Evolutionary conservation across 2,888 invertebrate species (phyloP).

Genomic region (Periphyllus acericola): DNA sequence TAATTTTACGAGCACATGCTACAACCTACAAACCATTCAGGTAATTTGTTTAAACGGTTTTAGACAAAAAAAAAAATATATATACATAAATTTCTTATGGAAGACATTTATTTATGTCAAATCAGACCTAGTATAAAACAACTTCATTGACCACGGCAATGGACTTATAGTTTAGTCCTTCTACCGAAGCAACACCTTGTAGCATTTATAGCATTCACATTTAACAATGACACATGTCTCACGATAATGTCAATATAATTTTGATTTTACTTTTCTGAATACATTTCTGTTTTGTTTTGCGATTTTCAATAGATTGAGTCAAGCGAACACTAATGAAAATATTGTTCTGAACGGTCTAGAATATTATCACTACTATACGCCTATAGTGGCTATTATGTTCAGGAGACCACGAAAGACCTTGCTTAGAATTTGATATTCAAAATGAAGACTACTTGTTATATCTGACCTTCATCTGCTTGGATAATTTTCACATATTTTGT

Average conservation of each 20-base stretch:
- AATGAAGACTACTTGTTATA: neutral
- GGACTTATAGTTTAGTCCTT: conserved; percentile 5
- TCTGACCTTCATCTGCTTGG: neutral
- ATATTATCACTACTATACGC: conserved; percentile 72
- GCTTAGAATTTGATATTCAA: conserved; percentile 63
- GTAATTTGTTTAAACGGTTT: no score
- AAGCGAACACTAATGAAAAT: conserved; percentile 75
- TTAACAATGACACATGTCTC: conserved; percentile 76
- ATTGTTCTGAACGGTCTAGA: conserved; percentile 75
- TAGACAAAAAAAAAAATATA: no score
- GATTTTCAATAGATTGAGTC: conserved; percentile 72
- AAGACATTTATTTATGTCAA: no score
- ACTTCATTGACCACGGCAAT: neutral
- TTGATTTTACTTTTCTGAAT: neutral
- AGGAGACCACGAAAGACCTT: conserved; percentile 59
- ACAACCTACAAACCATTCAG: no score
- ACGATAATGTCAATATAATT: conserved; percentile 64
- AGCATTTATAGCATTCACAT: conserved; percentile 74
- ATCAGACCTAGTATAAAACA: no score
- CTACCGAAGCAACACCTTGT: conserved; percentile 72
- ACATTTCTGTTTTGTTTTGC: neutral
- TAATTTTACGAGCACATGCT: no score
- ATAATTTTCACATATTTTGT: no score
- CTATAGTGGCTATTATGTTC: conserved; percentile 72
- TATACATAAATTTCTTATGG: no score